Base-by-base conservation (phyloP, 1,140 invertebrate species). In the Drosophila fuyamai region DNA sequence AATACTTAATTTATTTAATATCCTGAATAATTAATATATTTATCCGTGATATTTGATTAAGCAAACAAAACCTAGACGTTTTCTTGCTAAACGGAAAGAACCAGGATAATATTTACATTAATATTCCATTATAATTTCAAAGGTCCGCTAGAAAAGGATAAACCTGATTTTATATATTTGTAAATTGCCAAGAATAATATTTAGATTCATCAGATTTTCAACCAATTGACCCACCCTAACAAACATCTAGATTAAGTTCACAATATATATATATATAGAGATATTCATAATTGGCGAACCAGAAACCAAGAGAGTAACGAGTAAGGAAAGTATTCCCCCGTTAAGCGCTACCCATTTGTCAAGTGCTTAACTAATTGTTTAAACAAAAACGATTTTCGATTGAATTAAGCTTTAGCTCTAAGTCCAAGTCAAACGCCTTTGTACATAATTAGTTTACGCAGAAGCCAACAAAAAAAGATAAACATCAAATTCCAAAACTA, bases 361-460 rank as follows among this genome's bases (percentile, higher is more conserved):
- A 36, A 44, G 77, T 65, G 71, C 71, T 66, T 76, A 60, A 40
- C 57, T 60, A 81, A n/a, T 61, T 43, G 27, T 54, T 48, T 50
- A 68, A 23, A 18, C 12, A 6, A 16, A 12, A 40, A 27, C 14
- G 7, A 23, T 44, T 46, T 58, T 12, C 44, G 38, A 65, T 62
- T 61, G 53, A 47, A 62, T 55, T 71, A 27, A 68, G 51, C 43
- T 16, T 36, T 44, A 71, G 50, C 23, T 59, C 47, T 81, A 62
- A 82, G 51, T 41, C 60, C 44, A 66, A 81, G 79, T 81, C 79
- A 78, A 66, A 76, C 56, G 44, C 67, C 66, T 77, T 47, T 81
- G 79, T 81, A 78, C 59, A 82, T 82, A 73, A 60, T 32, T 36
- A 50, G 56, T 76, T 56, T 44, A 57, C 40, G 38, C 27, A 13